Evolutionary conservation across 2,888 invertebrate species (phyloP).

Genomic region (Noctua pronuba): DNA sequence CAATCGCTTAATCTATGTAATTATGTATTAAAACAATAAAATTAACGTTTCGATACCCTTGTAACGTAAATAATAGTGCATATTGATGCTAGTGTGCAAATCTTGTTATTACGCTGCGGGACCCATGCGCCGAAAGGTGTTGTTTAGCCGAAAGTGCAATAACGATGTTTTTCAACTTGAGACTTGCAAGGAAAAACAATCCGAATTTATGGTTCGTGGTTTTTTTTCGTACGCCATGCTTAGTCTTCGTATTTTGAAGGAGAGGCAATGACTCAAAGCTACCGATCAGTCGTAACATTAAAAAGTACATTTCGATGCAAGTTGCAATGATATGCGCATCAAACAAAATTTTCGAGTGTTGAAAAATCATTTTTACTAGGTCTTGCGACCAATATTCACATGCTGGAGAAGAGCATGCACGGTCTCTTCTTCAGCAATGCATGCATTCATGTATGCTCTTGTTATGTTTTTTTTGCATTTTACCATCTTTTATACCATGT

Average conservation of each 20-base stretch:
- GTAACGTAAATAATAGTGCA: neutral
- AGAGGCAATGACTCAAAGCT: neutral
- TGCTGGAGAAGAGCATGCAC: constrained; percentile 5
- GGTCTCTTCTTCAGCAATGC: neutral
- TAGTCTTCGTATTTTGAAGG: neutral
- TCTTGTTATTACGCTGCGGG: neutral
- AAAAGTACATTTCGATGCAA: neutral
- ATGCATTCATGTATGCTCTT: neutral
- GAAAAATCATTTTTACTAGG: neutral
- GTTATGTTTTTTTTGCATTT: neutral
- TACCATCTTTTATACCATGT: neutral
- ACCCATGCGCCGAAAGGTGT: neutral
- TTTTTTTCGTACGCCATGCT: neutral
- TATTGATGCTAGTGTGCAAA: neutral
- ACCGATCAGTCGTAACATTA: no score
- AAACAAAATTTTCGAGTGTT: neutral
- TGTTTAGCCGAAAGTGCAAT: neutral
- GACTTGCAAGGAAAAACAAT: neutral
- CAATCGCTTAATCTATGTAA: neutral
- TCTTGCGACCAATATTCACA: neutral
- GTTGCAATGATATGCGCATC: neutral
- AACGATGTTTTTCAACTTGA: neutral
- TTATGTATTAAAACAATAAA: neutral
- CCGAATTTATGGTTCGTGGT: neutral
- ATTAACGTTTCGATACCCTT: neutral